Evolutionary conservation across 1,140 invertebrate genomes (phyloP), one percentile per base, ranked within the genome.

Genomic region (Stegodyphus mimosarum): DNA sequence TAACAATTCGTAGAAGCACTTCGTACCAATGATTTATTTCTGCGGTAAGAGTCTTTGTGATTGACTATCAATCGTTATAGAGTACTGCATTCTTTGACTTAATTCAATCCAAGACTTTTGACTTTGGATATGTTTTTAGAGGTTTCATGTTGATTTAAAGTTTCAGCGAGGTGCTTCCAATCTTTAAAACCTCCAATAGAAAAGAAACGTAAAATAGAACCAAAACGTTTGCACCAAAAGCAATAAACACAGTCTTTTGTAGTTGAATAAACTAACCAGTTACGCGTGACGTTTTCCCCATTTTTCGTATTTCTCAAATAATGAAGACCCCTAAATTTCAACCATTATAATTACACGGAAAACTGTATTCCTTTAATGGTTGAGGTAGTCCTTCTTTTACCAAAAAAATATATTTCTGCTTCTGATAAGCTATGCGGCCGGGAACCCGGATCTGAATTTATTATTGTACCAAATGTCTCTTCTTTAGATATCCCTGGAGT

Each of bases 331-430:
- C 48, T 33, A 70, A 76, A 60, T 76, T 76, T 76, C 53, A 55
- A 63, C 60, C 74, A 60, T 49, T 71, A 66, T 81, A 66, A 71
- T 81, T 15, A 33, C 7, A 81, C 67, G 2, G 64, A 81, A 81
- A 81, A 69, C 69, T 72, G 67, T 81, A 81, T 69, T 81, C 69
- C 67, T 81, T 55, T 53, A 83, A 83, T 83, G 80, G 52, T 64
- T 83, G 53, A 83, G 70, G 70, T 83, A 63, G 71, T 69, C 67
- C n/a, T 71, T 70, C 64, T 55, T 11, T 81, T 81, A 81, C 78
- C 52, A n/a, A 81, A 81, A 81, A 81, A 81, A 10, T 50, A 48
- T 81, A 33, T 81, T 81, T 81, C 13, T 64, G 78, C 49, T 51
- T 71, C 78, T 81, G 50, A 6, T 81, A 70, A 81, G 69, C 67